Evolutionary conservation across 2,888 invertebrate genomes (phyloP).

Genomic region (Dexiosoma caninum): DNA sequence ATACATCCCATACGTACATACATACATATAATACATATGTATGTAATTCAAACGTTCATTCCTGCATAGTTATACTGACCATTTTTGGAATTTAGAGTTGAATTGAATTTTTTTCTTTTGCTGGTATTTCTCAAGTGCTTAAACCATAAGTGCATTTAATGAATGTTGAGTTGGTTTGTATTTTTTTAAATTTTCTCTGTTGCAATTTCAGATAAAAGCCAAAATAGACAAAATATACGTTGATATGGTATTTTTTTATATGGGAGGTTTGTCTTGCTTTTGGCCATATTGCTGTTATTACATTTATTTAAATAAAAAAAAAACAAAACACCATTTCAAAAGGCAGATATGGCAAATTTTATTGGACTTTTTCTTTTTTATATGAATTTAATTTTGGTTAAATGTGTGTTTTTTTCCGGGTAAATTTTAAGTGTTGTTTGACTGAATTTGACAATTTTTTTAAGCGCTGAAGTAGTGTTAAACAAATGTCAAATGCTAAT

Average conservation of each 20-base stretch:
- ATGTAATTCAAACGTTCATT: neutral
- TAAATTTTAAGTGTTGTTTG: neutral
- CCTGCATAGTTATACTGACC: constrained; percentile 11
- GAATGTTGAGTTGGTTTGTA: constrained; percentile 2
- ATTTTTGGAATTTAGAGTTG: constrained; percentile 28
- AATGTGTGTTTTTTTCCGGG: neutral
- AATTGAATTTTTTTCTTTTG: constrained; percentile 20
- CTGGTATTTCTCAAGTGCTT: constrained; percentile 34
- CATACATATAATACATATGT: neutral
- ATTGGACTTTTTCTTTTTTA: constrained; percentile 30
- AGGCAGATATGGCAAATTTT: constrained; percentile 17
- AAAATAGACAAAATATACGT: constrained; percentile 35
- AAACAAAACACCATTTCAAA: too few species aligned
- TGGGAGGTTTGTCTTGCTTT: neutral
- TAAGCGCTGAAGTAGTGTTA: too few species aligned
- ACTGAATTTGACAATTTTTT: neutral
- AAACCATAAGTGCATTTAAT: constrained; percentile 37
- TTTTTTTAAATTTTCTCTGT: constrained; percentile 6
- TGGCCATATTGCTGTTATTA: constrained; percentile 22
- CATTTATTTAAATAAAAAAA: constrained; percentile 30
- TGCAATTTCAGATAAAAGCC: constrained; percentile 29
- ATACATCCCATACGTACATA: constrained; percentile 1
- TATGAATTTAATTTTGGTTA: neutral
- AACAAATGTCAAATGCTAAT: too few species aligned
- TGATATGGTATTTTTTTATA: constrained; percentile 4